Conservation (phyloP, 2,888 invertebrate genomes). For the Apamea crenata region DNA sequence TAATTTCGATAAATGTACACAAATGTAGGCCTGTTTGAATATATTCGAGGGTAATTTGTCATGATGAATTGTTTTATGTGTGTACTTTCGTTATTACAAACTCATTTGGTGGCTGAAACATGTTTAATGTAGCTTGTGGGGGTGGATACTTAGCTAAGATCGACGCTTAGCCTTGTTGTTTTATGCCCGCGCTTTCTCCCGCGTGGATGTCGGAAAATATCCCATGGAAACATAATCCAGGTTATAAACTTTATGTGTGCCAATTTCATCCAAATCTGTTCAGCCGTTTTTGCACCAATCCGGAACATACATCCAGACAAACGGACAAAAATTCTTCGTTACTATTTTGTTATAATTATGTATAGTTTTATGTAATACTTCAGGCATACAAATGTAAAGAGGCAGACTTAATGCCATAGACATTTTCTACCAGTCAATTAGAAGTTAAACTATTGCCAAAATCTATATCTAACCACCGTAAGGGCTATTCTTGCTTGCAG, state of each 20-base stretch:
- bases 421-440: neutral
- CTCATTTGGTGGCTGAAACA: conserved; percentile 32
- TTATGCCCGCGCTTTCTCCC: neutral
- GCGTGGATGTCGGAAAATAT: too few species aligned
- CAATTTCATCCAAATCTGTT: too few species aligned
- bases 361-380: neutral
- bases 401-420: neutral
- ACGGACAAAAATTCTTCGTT: too few species aligned
- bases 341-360: too few species aligned
- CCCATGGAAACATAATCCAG: too few species aligned
- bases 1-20: conserved; percentile 67
- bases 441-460: neutral
- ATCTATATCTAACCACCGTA: too few species aligned
- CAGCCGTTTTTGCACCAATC: too few species aligned
- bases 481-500: too few species aligned
- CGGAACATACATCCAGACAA: too few species aligned
- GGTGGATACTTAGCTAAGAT: neutral
- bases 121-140: conserved; percentile 10
- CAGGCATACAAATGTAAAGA: neutral
- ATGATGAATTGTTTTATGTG: conserved; percentile 46
- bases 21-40: conserved; percentile 57
- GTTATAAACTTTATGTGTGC: too few species aligned
- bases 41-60: conserved; percentile 58
- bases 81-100: conserved; percentile 47
- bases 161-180: neutral